Base-by-base conservation (phyloP, 1,140 invertebrate species). In the Zaprionus nigranus region DNA sequence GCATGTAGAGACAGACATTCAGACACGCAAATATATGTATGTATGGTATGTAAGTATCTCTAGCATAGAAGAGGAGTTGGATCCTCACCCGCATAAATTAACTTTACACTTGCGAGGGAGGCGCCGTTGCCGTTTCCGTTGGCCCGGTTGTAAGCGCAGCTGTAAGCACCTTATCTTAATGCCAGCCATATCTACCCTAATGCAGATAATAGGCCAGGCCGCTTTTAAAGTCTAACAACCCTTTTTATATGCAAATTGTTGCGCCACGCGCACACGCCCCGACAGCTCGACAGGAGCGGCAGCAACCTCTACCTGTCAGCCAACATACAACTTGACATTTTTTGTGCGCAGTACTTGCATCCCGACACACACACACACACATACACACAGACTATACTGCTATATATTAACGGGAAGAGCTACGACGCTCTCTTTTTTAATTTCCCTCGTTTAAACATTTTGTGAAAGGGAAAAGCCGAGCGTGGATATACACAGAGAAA, bases 161-260 rank as follows among this genome's bases (percentile, higher is more conserved):
- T 75, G 85, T 90, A 90, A 90, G 85, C 85, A 87, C 85, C 82
- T 90, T 90, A 90, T 90, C 86, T 90, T 90, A 90, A 85, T 90
- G 86, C 73, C 75, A 69, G 71, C 79, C 85, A 77, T 90, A 90
- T 90, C 85, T 90, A 65, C 79, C 76, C 86, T 90, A 90, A 90
- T 85, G 79, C 81, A 90, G 88, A 90, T 90, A 90, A 90, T 90
- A 85, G 86, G 79, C 82, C 82, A 74, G 81, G 75, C 81, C 79
- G 85, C 86, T 85, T 90, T 90, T 90, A 90, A 90, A 82, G 79
- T 90, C 85, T 85, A 90, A 90, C 85, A 90, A 90, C 85, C 85
- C 85, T 90, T 90, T 90, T 90, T 90, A 90, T 90, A 90, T 85
- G 86, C 81, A 90, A 90, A 90, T 90, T 90, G 85, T 90, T 90